Evolutionary conservation across 2,888 invertebrate genomes (phyloP), one percentile per base, ranked within the genome.

Genomic region (Neoaliturus tenellus): DNA sequence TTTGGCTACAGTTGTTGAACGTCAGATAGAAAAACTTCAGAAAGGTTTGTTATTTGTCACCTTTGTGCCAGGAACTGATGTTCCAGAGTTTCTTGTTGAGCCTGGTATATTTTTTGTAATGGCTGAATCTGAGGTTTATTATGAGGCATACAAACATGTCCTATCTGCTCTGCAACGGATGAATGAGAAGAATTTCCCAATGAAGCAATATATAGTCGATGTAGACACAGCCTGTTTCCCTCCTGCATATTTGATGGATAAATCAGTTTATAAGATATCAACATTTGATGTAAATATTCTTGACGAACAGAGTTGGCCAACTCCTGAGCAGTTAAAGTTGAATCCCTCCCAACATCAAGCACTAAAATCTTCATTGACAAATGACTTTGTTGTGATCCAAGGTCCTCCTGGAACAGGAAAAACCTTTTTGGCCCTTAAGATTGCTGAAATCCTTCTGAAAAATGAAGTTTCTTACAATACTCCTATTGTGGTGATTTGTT

Each of bases 381-480:
- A 93, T 88, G 94, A 96, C 90, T 94, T 97, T 86, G 93, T 93
- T 0, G 92, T 96, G 0, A 95, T 97, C 84, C 97, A 97, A 91
- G 97, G 97, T 0, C 97, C 97, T 0, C 97, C 97, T 0, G 97
- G 97, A 1, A 97, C 97, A 0, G 97, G 97, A 0, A 97, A 97
- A 92, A 97, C 97, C 0, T 95, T 93, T 89, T 90, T 97, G 85
- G 97, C 97, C 0, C 91, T 96, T 41, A 94, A 95, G 92, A 93
- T 98, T 23, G 94, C 95, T 0, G 91, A 94, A 81, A 92, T 93
- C 0, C 89, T 97, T 25, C 89, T 97, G 0, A 90, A 92, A 83
- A 96, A 95, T 89, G 14, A 28, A 31, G 67, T 81, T 8, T 62
- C 41, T n/a, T 86, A 87, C 14, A 31, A 86, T 0, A 33, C 85